Conservation (phyloP, 2,113 vertebrate species). For the Epinephelus moara region DNA sequence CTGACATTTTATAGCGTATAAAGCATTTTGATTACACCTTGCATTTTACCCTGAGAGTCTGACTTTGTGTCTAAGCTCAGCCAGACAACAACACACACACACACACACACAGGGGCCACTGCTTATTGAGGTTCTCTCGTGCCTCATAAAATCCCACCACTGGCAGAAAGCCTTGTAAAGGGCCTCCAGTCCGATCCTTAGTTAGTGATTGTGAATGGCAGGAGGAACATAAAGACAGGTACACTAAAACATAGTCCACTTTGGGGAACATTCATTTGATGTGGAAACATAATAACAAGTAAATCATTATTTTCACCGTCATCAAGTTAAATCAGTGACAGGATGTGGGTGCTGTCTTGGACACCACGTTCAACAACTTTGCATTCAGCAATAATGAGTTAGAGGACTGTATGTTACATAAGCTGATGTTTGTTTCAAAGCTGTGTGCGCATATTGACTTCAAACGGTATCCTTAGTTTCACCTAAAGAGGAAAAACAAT, state of each 20-base stretch:
- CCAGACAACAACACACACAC: neutral
- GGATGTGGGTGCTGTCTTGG: neutral
- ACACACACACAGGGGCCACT: neutral
- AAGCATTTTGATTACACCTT: neutral
- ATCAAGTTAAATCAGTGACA: neutral
- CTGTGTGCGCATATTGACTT: neutral
- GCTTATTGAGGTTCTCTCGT: conserved; percentile 2
- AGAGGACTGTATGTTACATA: neutral
- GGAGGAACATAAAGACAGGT: neutral
- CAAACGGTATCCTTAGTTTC: neutral
- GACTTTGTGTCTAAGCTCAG: neutral
- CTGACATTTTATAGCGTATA: neutral
- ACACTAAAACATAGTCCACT: neutral
- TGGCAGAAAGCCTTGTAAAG: neutral
- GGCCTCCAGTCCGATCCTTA: neutral
- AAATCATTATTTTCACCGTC: neutral
- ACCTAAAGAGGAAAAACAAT: neutral
- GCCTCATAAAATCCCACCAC: neutral
- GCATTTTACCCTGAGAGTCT: neutral
- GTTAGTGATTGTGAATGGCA: neutral
- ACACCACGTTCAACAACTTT: neutral
- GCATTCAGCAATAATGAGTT: neutral
- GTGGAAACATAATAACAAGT: no score
- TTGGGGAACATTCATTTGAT: neutral
- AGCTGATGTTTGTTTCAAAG: neutral